phyloP scores from a whole-genome alignment of 2,797 vertebrate species.

The Kryptolebias ocellatus region DNA sequence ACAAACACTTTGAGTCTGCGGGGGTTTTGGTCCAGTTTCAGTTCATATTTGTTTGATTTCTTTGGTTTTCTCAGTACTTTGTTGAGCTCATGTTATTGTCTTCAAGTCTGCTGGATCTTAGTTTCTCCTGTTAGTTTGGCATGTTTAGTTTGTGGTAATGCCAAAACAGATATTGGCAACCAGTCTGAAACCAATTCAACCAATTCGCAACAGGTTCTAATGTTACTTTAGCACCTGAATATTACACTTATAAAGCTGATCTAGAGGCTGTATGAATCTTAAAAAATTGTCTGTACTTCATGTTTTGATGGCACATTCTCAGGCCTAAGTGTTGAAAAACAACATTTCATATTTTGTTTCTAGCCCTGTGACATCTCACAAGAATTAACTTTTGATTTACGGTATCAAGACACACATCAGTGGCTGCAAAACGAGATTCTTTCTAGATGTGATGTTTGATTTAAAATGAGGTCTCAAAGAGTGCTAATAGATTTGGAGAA shows the following conservation, averaged over 20 bases:
- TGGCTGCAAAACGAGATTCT: background rate
- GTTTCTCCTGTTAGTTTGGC: background rate
- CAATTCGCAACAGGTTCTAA: background rate
- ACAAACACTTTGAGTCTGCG: conserved; percentile 45
- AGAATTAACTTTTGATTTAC: background rate
- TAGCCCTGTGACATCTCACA: background rate
- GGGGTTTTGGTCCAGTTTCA: background rate
- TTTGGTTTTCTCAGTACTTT: background rate
- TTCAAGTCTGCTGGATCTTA: background rate
- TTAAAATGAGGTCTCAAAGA: background rate
- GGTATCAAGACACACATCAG: too few relatives aligned
- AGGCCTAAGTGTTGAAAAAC: too few relatives aligned
- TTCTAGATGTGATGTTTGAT: background rate
- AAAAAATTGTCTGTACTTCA: background rate
- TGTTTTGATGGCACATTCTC: background rate
- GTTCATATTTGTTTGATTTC: background rate
- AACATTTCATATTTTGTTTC: background rate
- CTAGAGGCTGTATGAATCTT: background rate
- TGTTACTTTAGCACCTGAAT: background rate
- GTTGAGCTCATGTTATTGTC: background rate
- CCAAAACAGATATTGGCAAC: too few relatives aligned
- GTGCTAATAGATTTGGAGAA: background rate
- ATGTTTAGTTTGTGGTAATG: too few relatives aligned
- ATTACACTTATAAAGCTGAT: background rate
- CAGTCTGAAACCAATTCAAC: too few relatives aligned